Percentiles rank a stretch among this genome's conserved stretches.
These are phyloP conservation scores for Nothoprocta perdicaria DNA, from an alignment of 2,113 vertebrate genomes.

Conservation along the genomic window DNA sequence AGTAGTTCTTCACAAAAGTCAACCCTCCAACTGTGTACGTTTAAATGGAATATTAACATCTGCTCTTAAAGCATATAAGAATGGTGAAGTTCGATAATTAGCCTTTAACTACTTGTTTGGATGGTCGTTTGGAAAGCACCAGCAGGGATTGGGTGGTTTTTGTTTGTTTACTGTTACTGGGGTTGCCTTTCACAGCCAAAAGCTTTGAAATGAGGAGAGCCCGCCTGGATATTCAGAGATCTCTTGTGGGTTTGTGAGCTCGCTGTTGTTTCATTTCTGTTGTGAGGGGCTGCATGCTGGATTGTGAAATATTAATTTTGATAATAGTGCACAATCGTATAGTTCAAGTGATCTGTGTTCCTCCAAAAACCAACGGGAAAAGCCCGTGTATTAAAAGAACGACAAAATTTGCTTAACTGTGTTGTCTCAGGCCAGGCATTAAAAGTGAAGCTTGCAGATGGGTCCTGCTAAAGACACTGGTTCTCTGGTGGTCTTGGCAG, in stretches of 20 bases:
- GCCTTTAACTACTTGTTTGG: not conserved
- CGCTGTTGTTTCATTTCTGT: not conserved
- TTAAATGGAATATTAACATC: not conserved
- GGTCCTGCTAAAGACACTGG: not conserved
- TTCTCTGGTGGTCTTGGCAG: not conserved
- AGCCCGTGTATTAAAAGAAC: not conserved
- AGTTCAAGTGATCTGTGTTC: not conserved
- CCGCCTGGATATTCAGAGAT: not conserved
- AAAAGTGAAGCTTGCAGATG: not conserved
- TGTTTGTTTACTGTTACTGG: not conserved
- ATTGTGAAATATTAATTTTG: not conserved
- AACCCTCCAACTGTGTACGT: not conserved
- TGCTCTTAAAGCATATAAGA: not conserved
- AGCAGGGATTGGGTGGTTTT: not conserved
- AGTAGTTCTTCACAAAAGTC: fast-evolving
- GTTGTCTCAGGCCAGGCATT: not conserved
- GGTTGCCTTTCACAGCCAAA: not conserved
- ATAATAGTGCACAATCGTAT: fast-evolving
- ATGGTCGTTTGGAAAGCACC: not conserved
- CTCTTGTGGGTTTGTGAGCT: not conserved
- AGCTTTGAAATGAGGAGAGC: not conserved
- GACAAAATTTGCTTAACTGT: not conserved
- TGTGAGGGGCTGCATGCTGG: not conserved
- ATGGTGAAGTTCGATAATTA: not conserved
- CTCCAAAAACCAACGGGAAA: not conserved